Evolutionary conservation across 2,113 vertebrate genomes (phyloP).

Genomic region (Urocitellus parryii): DNA sequence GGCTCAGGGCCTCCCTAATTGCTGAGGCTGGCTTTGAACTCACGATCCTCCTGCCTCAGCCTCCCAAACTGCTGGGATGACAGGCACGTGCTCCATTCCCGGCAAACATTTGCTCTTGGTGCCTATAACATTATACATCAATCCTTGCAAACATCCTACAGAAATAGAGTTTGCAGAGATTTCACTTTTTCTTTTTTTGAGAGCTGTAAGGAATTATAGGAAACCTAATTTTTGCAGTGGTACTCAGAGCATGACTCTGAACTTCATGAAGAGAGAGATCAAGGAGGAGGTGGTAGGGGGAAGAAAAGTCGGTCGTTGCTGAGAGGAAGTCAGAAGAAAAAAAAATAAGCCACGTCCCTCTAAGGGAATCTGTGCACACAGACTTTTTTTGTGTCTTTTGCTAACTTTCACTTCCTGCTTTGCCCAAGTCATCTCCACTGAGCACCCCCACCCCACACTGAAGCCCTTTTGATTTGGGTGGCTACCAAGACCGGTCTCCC

Average conservation of each 20-base stretch:
- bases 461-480: conserved; percentile 72
- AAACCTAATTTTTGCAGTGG: not conserved
- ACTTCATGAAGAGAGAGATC: conserved; percentile 52
- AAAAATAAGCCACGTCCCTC: conserved; percentile 22
- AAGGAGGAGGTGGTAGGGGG: conserved; percentile 22
- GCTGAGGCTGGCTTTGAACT: not conserved
- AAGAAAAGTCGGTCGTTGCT: conserved; percentile 3
- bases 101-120: not conserved
- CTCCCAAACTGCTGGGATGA: not conserved
- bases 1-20: not conserved
- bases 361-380: conserved; percentile 12
- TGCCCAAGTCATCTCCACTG: conserved; percentile 17
- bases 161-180: not conserved
- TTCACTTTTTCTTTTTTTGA: not conserved
- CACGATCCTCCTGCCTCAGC: not conserved
- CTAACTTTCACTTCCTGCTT: conserved; percentile 73
- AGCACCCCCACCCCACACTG: not conserved
- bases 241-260: conserved; percentile 45
- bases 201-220: not conserved
- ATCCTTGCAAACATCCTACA: not conserved
- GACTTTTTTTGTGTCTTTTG: not conserved
- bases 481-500: conserved; percentile 81
- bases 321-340: conserved; percentile 51
- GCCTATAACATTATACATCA: not conserved
- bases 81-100: not conserved